Percentiles rank a stretch among this genome's conserved stretches.
These are phyloP conservation scores for Volucella bombylans DNA, from an alignment of 2,888 invertebrate genomes.

Conservation along the genomic window DNA sequence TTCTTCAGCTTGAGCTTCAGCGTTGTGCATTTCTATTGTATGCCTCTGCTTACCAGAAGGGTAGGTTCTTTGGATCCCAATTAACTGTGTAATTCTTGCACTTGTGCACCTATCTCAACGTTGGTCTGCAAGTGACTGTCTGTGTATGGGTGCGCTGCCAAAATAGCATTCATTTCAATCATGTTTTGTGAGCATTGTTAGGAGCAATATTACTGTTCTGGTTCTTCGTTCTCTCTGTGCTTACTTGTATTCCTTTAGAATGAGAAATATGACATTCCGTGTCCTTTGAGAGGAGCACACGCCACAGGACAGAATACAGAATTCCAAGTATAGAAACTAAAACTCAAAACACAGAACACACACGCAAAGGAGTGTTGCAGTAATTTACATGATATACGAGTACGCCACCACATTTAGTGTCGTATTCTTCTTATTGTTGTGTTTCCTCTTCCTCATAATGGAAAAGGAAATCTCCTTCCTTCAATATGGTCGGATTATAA, in stretches of 20 bases:
- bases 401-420: constrained; percentile 22
- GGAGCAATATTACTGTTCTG: constrained; percentile 16
- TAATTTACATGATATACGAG: constrained; percentile 52
- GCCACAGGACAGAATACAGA: too few relatives aligned
- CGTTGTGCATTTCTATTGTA: constrained; percentile 53
- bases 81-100: constrained; percentile 67
- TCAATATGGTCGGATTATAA: constrained; percentile 34
- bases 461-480: constrained; percentile 17
- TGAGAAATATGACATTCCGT: constrained; percentile 37
- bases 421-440: constrained; percentile 6
- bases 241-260: constrained; percentile 31
- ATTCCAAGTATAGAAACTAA: too few relatives aligned
- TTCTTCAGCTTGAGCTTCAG: constrained; percentile 8
- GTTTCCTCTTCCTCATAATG: too few relatives aligned
- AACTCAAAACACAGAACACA: not conserved
- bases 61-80: constrained; percentile 60
- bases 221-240: too few relatives aligned
- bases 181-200: constrained; percentile 56
- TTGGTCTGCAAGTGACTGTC: not conserved
- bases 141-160: constrained; percentile 40
- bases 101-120: constrained; percentile 35
- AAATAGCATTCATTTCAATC: constrained; percentile 69
- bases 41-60: constrained; percentile 14
- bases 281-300: constrained; percentile 12
- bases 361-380: constrained; percentile 22